Evolutionary conservation across 2,113 vertebrate genomes (phyloP), one percentile per base, ranked within the genome.

Genomic region (Elanus axillaris): DNA sequence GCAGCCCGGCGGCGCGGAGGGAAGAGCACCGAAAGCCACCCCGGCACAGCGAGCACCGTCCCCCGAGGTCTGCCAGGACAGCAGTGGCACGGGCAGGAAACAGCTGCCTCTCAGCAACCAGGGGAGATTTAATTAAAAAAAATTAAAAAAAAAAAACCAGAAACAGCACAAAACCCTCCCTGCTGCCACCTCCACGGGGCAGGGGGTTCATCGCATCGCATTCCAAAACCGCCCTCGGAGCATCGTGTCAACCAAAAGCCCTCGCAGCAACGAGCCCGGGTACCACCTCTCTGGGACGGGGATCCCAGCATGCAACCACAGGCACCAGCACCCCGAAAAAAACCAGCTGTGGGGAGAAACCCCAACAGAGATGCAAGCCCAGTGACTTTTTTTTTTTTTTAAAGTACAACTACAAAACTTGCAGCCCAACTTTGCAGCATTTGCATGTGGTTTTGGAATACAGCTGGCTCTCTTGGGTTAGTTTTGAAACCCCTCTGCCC

Each of bases 181-280:
- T 62, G 63, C 34, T 23, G 9, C 45, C 73, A 74, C 64, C 56
- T 81, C 83, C 63, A 36, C 0, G 0, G 27, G 52, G 52, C 9
- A 0, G 10, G 9, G n/a, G 3, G 4, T 6, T 62, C 32, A 32
- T 16, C 1, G 0, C 16, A 13, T 6, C 2, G 1, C 5, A 1
- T 60, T 83, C 64, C 71, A 47, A 55, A 72, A 71, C 21, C 5
- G 3, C 31, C 36, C 48, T 83, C 3, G 0, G 13, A 76, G 58
- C 53, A 78, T 8, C 25, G 0, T 0, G 3, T 23, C 42, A 23
- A 76, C 45, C 42, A 25, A 84, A 93, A 92, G 8, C 60, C 40
- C 62, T 13, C 3, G 4, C 13, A 73, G 45, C 19, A 55, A 68
- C 32, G 7, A 88, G 40, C 36, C 47, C 3, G 6, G 66, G 26